phyloP scores from a whole-genome alignment of 2,113 vertebrate genomes.

The Prunella himalayana region DNA sequence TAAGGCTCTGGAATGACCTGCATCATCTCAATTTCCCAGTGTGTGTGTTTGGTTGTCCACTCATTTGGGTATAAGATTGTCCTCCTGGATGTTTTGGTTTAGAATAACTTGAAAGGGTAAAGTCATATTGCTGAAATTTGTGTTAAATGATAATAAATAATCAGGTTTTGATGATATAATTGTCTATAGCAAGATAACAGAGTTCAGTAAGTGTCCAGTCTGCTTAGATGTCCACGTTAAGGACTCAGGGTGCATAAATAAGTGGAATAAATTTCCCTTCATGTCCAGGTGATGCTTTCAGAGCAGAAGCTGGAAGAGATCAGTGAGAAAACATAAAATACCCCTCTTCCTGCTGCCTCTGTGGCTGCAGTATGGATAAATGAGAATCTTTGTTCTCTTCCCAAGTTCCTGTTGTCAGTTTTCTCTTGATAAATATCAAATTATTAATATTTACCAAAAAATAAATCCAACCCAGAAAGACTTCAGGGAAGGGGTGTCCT shows the following conservation, averaged over 20 bases:
- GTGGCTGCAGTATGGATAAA: neutral
- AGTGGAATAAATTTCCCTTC: neutral
- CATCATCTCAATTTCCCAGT: neutral
- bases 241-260: neutral
- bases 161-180: neutral
- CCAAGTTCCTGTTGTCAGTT: neutral
- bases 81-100: neutral
- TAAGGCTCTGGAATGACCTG: neutral
- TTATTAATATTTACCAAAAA: neutral
- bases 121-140: neutral
- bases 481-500: neutral
- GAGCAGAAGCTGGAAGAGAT: neutral
- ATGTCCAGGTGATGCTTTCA: neutral
- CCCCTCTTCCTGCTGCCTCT: neutral
- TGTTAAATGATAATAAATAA: neutral
- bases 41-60: neutral
- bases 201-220: neutral
- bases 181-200: neutral
- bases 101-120: neutral
- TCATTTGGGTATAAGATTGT: neutral
- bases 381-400: neutral
- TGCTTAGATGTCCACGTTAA: neutral
- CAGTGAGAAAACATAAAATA: neutral
- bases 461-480: neutral
- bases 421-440: neutral